phyloP scores from a whole-genome alignment of 2,113 vertebrate species.

The Cavia aperea region DNA sequence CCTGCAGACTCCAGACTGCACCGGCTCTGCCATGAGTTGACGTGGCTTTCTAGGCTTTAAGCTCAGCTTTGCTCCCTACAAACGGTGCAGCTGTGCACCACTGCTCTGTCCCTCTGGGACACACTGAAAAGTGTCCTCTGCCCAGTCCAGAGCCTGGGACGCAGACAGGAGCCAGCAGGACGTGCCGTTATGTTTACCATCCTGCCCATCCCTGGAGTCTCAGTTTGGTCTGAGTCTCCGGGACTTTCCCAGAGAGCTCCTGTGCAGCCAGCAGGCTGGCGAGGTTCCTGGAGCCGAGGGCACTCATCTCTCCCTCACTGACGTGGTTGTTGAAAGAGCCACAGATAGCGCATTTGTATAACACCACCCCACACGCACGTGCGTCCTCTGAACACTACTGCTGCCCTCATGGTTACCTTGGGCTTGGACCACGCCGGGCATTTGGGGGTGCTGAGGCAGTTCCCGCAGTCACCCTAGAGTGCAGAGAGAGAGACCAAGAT shows the following conservation, averaged over 20 bases:
- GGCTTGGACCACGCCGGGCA: constrained; percentile 81
- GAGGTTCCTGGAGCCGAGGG: neutral
- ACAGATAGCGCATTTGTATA: too few species aligned
- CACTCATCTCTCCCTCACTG: neutral
- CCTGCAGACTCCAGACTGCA: neutral
- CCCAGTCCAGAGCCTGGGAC: neutral
- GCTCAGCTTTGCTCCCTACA: neutral
- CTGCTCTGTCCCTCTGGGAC: neutral
- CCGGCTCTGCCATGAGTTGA: neutral
- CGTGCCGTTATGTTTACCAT: neutral
- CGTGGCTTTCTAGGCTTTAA: neutral
- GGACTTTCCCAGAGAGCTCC: neutral
- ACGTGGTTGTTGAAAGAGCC: neutral
- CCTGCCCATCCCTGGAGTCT: neutral
- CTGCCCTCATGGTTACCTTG: constrained; percentile 77
- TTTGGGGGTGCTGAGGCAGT: constrained; percentile 67
- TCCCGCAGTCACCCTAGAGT: constrained; percentile 80
- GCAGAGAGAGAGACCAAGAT: constrained; percentile 50
- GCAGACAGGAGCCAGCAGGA: neutral
- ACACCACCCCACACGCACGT: accelerated
- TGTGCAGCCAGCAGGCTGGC: neutral
- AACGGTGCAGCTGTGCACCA: neutral
- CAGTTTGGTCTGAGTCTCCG: neutral
- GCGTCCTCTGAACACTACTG: neutral
- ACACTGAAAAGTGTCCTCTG: neutral